Evolutionary conservation across 1,140 invertebrate species (phyloP).

Genomic region (Drosophila sturtevanti): DNA sequence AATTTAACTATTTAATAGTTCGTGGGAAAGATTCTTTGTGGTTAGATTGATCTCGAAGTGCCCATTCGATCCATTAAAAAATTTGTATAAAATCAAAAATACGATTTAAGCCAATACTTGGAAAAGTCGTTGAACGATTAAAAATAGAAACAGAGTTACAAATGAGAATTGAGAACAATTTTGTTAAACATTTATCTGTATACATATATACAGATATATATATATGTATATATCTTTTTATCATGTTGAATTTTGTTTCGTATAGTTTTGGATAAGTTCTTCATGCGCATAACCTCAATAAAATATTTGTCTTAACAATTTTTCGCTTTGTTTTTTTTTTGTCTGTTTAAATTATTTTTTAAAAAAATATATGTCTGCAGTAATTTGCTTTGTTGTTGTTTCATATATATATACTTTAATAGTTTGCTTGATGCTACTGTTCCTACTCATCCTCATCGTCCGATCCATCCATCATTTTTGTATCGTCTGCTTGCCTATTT

Average conservation of each 20-base stretch:
- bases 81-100: background rate
- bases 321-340: background rate
- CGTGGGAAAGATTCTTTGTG: no score
- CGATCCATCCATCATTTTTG: conserved; percentile 6
- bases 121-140: background rate
- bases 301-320: conserved; percentile 67
- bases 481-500: background rate
- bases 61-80: no score
- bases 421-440: conserved; percentile 31
- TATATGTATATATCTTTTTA: conserved; percentile 22
- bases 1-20: background rate
- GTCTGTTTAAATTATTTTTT: conserved; percentile 60
- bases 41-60: no score
- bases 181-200: background rate
- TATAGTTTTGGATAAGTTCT: conserved; percentile 40
- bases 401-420: conserved; percentile 37
- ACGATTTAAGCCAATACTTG: background rate
- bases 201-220: conserved; percentile 13
- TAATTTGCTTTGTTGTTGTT: conserved; percentile 23
- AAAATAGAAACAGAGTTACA: background rate
- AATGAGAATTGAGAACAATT: background rate
- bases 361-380: conserved; percentile 67
- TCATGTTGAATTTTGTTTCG: conserved; percentile 20
- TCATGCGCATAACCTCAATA: conserved; percentile 68
- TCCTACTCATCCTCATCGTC: conserved; percentile 21